Evolutionary conservation across 2,797 vertebrate species (phyloP).

Genomic region (Epinephelus awoara): DNA sequence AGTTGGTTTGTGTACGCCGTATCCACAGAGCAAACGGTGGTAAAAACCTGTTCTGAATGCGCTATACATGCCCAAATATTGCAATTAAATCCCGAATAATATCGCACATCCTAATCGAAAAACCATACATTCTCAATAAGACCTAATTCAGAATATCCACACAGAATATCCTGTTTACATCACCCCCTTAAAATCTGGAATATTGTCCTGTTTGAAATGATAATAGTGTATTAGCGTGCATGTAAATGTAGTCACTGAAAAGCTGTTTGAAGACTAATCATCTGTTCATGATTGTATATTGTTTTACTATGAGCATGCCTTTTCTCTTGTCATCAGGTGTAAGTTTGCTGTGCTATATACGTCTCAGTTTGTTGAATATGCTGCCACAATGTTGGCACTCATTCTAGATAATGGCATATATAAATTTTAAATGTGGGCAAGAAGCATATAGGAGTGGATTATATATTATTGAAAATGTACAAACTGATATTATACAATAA

Average conservation of each 20-base stretch:
- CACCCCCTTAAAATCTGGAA: too few species aligned
- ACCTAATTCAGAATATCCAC: too few species aligned
- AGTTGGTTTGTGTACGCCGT: too few species aligned
- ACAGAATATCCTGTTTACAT: too few species aligned
- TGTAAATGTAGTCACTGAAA: conserved; percentile 1
- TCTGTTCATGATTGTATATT: conserved; percentile 58
- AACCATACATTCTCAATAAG: too few species aligned
- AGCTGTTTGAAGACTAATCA: conserved; percentile 38
- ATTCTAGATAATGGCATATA: conserved; percentile 56
- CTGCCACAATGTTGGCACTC: conserved; percentile 42
- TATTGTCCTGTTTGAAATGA: too few species aligned
- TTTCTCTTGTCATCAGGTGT: conserved; percentile 65
- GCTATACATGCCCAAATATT: too few species aligned
- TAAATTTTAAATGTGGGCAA: conserved; percentile 68
- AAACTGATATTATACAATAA: conserved; percentile 78
- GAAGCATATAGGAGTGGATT: conserved; percentile 71
- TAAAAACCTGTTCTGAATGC: too few species aligned
- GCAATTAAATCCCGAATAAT: too few species aligned
- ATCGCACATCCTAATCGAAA: too few species aligned
- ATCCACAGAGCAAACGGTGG: too few species aligned
- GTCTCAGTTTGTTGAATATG: conserved; percentile 55
- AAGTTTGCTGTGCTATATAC: conserved; percentile 57
- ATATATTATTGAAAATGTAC: conserved; percentile 74
- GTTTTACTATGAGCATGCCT: conserved; percentile 79
- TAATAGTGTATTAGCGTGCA: too few species aligned